phyloP scores from a whole-genome alignment of 2,113 vertebrate species.

The Aphyosemion australe region DNA sequence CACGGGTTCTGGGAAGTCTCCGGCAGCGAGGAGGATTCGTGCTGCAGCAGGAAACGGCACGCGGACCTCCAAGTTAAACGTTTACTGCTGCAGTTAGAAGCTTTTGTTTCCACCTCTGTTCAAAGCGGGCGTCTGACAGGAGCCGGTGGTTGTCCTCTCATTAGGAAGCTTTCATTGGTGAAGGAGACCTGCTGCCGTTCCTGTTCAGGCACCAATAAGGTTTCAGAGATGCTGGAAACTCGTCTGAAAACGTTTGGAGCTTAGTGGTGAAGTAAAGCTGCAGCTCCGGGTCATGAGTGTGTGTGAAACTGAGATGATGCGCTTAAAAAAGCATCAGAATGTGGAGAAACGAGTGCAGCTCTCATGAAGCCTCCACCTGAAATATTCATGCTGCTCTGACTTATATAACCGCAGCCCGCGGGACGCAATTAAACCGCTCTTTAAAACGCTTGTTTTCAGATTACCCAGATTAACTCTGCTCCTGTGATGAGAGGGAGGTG shows the following conservation, averaged over 20 bases:
- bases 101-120: neutral
- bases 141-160: too few relatives aligned
- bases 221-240: too few relatives aligned
- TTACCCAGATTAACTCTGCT: constrained; percentile 12
- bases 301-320: neutral
- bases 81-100: neutral
- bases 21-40: too few relatives aligned
- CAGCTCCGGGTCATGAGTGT: too few relatives aligned
- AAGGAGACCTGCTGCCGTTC: too few relatives aligned
- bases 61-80: neutral
- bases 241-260: too few relatives aligned
- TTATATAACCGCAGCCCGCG: neutral
- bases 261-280: too few relatives aligned
- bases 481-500: neutral
- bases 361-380: constrained; percentile 3
- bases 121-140: too few relatives aligned
- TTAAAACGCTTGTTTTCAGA: constrained; percentile 7
- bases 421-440: constrained; percentile 10
- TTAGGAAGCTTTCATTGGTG: too few relatives aligned
- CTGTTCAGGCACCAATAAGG: too few relatives aligned
- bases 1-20: neutral
- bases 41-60: neutral
- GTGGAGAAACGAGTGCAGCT: constrained; percentile 3
- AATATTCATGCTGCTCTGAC: constrained; percentile 10
- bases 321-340: neutral